phyloP scores from a whole-genome alignment of 1,140 invertebrate species.

The Halyomorpha halys region DNA sequence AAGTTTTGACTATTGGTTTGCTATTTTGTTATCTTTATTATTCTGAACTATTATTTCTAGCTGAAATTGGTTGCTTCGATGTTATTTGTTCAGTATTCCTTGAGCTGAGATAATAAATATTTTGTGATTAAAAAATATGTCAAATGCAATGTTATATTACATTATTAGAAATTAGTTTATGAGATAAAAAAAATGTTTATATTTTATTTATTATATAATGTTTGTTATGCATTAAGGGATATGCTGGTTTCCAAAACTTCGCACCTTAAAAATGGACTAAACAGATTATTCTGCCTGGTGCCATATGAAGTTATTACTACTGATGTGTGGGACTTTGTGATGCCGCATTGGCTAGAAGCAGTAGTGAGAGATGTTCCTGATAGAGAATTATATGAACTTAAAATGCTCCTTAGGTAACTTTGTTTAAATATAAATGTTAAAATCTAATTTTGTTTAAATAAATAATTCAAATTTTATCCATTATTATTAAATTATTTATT shows the following conservation, averaged over 20 bases:
- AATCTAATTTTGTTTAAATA: too few relatives aligned
- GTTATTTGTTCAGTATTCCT: too few relatives aligned
- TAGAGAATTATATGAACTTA: conserved; percentile 81
- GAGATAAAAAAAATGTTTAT: neutral
- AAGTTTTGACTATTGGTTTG: conserved; percentile 24
- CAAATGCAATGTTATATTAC: neutral
- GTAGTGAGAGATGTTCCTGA: conserved; percentile 90
- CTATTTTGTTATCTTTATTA: too few relatives aligned
- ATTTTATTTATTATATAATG: neutral
- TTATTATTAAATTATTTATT: too few relatives aligned
- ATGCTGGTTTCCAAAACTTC: conserved; percentile 76
- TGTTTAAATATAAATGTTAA: neutral
- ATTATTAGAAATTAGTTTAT: too few relatives aligned
- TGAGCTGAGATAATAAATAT: neutral
- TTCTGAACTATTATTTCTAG: too few relatives aligned
- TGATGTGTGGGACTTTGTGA: conserved; percentile 94
- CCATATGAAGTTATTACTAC: conserved; percentile 95
- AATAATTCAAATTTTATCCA: too few relatives aligned
- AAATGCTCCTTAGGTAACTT: conserved; percentile 69
- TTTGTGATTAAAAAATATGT: neutral
- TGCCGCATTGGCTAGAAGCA: conserved; percentile 97
- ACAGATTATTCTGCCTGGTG: conserved; percentile 85
- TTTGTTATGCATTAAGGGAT: conserved; percentile 48
- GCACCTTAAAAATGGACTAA: conserved; percentile 90
- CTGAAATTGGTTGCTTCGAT: too few relatives aligned